phyloP scores from a whole-genome alignment of 2,888 invertebrate genomes.

The Rotaria macrura region DNA sequence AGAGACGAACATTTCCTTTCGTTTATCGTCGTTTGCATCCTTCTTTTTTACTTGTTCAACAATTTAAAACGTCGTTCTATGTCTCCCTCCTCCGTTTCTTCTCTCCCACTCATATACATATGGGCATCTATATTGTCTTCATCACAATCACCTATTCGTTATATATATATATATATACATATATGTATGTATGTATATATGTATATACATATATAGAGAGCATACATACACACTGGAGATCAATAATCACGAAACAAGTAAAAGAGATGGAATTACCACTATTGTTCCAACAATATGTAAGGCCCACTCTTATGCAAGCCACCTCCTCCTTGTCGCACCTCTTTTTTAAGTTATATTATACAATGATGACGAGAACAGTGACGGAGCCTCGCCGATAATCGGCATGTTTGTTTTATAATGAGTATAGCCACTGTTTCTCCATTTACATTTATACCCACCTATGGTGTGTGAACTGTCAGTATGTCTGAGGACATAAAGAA shows the following conservation, averaged over 20 bases:
- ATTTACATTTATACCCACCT: slow-evolving; percentile 5
- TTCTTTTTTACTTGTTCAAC: not conserved
- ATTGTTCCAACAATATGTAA: not conserved
- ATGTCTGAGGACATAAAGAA: not conserved
- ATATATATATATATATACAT: not conserved
- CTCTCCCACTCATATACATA: not conserved
- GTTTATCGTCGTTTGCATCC: not conserved
- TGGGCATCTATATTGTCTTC: not conserved
- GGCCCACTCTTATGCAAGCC: not conserved
- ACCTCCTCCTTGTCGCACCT: slow-evolving; percentile 12
- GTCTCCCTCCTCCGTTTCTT: not conserved
- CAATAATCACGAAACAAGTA: not conserved
- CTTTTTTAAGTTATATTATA: slow-evolving; percentile 9
- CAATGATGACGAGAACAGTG: not conserved
- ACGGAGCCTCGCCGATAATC: not conserved
- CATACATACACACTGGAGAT: not conserved
- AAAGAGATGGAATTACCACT: not conserved
- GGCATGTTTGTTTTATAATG: slow-evolving; percentile 4
- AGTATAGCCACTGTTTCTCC: not conserved
- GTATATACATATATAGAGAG: not conserved
- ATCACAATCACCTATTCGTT: slow-evolving; percentile 12
- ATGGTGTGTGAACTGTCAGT: not conserved
- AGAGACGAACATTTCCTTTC: not conserved
- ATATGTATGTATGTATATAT: not conserved
- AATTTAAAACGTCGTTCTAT: not conserved